Conservation (phyloP, 2,888 invertebrate genomes). For the Heliconius charithonia region DNA sequence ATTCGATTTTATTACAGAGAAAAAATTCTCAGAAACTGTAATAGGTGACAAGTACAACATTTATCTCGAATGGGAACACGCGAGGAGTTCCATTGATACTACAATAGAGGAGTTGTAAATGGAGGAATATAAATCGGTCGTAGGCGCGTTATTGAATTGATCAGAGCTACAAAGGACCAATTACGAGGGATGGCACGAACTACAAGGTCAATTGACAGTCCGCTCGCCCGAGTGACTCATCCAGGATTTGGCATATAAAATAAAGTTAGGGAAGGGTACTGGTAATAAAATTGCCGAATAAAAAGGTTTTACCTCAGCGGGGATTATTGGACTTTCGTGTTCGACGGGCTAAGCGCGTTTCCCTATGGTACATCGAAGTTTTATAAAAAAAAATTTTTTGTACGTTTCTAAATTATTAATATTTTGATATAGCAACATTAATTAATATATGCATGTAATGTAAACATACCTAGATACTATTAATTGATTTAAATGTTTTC, state of each 20-base stretch:
- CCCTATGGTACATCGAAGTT: background rate
- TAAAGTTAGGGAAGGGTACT: constrained; percentile 42
- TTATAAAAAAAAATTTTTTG: background rate
- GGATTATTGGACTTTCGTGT: background rate
- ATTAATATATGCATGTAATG: background rate
- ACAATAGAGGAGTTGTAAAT: constrained; percentile 44
- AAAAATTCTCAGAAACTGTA: background rate
- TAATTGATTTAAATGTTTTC: constrained; percentile 11
- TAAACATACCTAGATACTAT: background rate
- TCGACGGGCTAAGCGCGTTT: background rate
- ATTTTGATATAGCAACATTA: background rate
- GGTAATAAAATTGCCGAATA: constrained; percentile 40
- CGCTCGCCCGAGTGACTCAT: constrained; percentile 54
- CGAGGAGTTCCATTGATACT: constrained; percentile 27
- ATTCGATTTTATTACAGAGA: background rate
- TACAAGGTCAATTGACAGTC: constrained; percentile 69
- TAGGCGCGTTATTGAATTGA: constrained; percentile 70
- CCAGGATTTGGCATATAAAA: constrained; percentile 47
- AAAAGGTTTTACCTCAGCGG: constrained; percentile 32
- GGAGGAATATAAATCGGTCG: constrained; percentile 59
- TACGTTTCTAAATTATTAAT: background rate
- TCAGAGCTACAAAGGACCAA: constrained; percentile 73
- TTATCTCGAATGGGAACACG: constrained; percentile 30
- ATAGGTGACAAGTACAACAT: constrained; percentile 20
- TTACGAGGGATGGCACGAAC: constrained; percentile 67